phyloP scores from a whole-genome alignment of 1,140 invertebrate species.

The Bilobella aurantiaca region DNA sequence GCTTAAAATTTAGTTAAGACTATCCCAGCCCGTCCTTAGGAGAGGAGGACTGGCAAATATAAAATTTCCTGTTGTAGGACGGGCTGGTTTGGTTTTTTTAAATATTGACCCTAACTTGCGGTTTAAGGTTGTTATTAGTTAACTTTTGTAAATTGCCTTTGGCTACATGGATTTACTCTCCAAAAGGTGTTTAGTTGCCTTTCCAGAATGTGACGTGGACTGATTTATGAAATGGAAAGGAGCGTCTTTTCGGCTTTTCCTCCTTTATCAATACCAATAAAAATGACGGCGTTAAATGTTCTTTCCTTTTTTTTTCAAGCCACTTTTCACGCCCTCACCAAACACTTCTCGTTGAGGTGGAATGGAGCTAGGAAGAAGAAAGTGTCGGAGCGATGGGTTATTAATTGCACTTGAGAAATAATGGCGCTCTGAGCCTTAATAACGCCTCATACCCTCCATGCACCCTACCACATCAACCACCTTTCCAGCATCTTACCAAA shows the following conservation, averaged over 20 bases:
- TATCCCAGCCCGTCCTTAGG: too few relatives aligned
- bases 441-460: background rate
- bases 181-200: slow-evolving; percentile 26
- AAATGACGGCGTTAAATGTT: slow-evolving; percentile 31
- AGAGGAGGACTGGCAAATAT: too few relatives aligned
- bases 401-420: slow-evolving; percentile 28
- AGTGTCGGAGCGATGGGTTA: slow-evolving; percentile 20
- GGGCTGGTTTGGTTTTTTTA: too few relatives aligned
- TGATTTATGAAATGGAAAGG: slow-evolving; percentile 21
- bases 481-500: background rate
- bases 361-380: slow-evolving; percentile 10
- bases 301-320: slow-evolving; percentile 2
- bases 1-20: too few relatives aligned
- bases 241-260: slow-evolving; percentile 21
- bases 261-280: slow-evolving; percentile 36
- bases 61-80: too few relatives aligned
- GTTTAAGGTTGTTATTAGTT: too few relatives aligned
- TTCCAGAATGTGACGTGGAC: slow-evolving; percentile 19
- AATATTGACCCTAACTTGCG: too few relatives aligned
- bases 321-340: slow-evolving; percentile 30
- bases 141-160: too few relatives aligned
- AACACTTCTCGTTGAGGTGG: slow-evolving; percentile 16
- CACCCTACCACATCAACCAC: background rate
- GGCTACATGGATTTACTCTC: too few relatives aligned
- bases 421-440: slow-evolving; percentile 21